phyloP scores from a whole-genome alignment of 1,140 invertebrate species.

The Dreissena rostriformis region DNA sequence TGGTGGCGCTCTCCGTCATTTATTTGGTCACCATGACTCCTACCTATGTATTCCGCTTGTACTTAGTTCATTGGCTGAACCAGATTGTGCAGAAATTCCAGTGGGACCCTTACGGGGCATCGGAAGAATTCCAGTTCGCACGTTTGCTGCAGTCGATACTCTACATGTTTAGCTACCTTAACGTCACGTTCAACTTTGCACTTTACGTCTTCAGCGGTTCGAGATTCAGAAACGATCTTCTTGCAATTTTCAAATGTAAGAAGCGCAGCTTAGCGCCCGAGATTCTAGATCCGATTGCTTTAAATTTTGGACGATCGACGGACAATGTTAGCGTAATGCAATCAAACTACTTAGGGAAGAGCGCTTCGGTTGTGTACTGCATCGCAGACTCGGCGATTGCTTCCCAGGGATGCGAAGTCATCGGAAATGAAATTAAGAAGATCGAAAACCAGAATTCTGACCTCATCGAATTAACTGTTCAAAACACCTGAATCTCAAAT shows the following conservation, averaged over 20 bases:
- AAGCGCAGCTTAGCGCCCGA: too few relatives aligned
- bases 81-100: conserved; percentile 1
- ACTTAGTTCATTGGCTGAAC: neutral
- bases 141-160: conserved; percentile 26
- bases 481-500: too few relatives aligned
- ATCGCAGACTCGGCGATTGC: too few relatives aligned
- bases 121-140: conserved; percentile 33
- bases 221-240: conserved; percentile 28
- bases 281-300: too few relatives aligned
- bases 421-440: too few relatives aligned
- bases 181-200: conserved; percentile 35
- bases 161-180: conserved; percentile 38
- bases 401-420: too few relatives aligned
- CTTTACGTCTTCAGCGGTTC: conserved; percentile 47
- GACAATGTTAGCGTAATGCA: too few relatives aligned
- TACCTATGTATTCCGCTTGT: conserved; percentile 6
- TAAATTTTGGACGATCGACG: too few relatives aligned
- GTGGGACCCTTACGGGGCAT: neutral
- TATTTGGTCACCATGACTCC: conserved; percentile 43
- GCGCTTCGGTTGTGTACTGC: too few relatives aligned
- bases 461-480: too few relatives aligned
- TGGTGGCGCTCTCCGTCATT: conserved; percentile 20
- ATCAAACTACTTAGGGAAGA: too few relatives aligned
- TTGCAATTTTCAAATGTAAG: conserved; percentile 8
- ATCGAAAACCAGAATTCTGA: too few relatives aligned